Evolutionary conservation across 2,888 invertebrate genomes (phyloP).

Genomic region (Tortrix viridana): DNA sequence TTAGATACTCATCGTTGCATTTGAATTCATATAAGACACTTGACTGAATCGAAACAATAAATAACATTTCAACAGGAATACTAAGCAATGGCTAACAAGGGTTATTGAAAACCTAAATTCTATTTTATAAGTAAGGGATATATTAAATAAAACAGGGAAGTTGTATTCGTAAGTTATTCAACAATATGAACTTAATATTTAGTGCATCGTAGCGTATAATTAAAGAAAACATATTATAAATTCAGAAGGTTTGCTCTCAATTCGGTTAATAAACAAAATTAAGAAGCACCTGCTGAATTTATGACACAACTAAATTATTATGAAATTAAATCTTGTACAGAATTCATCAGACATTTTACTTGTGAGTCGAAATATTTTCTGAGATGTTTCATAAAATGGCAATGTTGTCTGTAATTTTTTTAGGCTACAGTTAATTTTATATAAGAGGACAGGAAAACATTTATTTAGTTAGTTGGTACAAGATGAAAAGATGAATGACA

Average conservation of each 20-base stretch:
- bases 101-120: slow-evolving; percentile 7
- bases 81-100: neutral
- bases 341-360: too few species aligned
- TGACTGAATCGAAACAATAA: neutral
- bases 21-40: slow-evolving; percentile 21
- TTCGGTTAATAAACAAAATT: neutral
- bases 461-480: too few species aligned
- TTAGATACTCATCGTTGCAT: slow-evolving; percentile 44
- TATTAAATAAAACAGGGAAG: slow-evolving; percentile 31
- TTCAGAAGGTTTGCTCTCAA: slow-evolving; percentile 11
- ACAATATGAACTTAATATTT: slow-evolving; percentile 10
- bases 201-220: neutral
- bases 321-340: neutral
- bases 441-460: too few species aligned
- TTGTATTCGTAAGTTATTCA: slow-evolving; percentile 21
- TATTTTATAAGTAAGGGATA: slow-evolving; percentile 10
- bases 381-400: too few species aligned
- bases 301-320: slow-evolving; percentile 11
- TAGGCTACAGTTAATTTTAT: too few species aligned
- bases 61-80: too few species aligned
- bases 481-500: too few species aligned
- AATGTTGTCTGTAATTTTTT: too few species aligned
- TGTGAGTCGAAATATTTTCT: too few species aligned
- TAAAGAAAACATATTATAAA: slow-evolving; percentile 21
- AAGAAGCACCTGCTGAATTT: slow-evolving; percentile 19